These are phyloP conservation scores for Euphydryas editha DNA, from an alignment of 2,888 invertebrate species.

Conservation along the genomic window DNA sequence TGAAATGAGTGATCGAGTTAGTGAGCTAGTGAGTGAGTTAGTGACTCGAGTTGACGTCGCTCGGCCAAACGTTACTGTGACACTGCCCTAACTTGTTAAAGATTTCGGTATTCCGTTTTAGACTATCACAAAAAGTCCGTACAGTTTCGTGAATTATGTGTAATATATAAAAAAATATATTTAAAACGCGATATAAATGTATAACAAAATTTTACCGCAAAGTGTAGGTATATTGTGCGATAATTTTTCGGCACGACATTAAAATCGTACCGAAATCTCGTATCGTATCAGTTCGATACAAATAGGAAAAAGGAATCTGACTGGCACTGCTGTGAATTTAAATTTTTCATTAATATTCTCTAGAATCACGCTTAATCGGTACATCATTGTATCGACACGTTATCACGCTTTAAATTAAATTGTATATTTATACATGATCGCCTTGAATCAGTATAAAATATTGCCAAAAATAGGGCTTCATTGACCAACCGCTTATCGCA, in stretches of 20 bases:
- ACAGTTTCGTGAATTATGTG: too few relatives aligned
- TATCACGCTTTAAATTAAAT: background rate
- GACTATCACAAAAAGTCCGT: background rate
- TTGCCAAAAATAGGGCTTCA: background rate
- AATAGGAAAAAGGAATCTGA: background rate
- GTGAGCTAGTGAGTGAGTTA: slow-evolving; percentile 48
- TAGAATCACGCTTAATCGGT: background rate
- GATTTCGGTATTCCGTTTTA: slow-evolving; percentile 12
- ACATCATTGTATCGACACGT: background rate
- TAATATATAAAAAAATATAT: too few relatives aligned
- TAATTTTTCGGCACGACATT: too few relatives aligned
- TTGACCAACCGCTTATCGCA: background rate
- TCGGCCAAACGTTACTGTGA: slow-evolving; percentile 41
- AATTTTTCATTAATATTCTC: background rate
- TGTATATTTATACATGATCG: background rate
- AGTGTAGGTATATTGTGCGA: too few relatives aligned
- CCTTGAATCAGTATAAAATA: background rate
- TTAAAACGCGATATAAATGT: too few relatives aligned
- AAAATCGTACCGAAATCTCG: too few relatives aligned
- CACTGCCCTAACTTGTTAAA: slow-evolving; percentile 57
- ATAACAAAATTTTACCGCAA: too few relatives aligned
- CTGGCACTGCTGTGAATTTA: background rate
- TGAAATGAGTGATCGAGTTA: slow-evolving; percentile 88
- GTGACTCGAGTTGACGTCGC: slow-evolving; percentile 2
- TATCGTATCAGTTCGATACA: background rate